These are phyloP conservation scores for Ecdyonurus torrentis DNA, from an alignment of 2,888 invertebrate species.

Conservation along the genomic window DNA sequence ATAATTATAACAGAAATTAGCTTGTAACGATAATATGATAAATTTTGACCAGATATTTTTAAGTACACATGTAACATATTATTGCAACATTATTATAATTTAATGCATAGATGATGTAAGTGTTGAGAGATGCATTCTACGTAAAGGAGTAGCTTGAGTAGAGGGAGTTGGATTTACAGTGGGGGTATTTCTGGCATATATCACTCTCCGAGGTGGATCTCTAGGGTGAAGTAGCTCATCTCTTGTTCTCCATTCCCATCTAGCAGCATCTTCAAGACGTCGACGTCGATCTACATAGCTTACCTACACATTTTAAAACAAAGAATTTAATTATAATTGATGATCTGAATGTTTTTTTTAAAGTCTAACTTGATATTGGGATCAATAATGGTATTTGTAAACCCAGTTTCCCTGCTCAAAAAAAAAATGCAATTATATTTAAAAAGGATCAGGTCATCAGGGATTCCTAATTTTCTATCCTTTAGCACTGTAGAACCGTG, in stretches of 20 bases:
- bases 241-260: conserved; percentile 40
- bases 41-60: too few species aligned
- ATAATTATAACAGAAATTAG: too few species aligned
- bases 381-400: too few species aligned
- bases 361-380: too few species aligned
- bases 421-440: too few species aligned
- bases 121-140: background rate
- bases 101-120: background rate
- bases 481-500: too few species aligned
- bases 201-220: background rate
- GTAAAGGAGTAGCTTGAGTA: background rate
- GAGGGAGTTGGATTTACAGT: background rate
- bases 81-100: too few species aligned
- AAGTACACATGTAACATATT: too few species aligned
- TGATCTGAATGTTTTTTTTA: background rate
- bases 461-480: too few species aligned
- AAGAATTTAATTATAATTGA: background rate
- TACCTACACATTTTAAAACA: conserved; percentile 30
- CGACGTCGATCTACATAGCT: conserved; percentile 68
- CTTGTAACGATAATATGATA: too few species aligned
- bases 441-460: too few species aligned
- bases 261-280: conserved; percentile 50
- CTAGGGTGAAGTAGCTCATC: conserved; percentile 7
- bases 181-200: background rate
- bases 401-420: too few species aligned